Base-by-base conservation (phyloP, 2,797 vertebrate species). In the Xenops minutus region DNA sequence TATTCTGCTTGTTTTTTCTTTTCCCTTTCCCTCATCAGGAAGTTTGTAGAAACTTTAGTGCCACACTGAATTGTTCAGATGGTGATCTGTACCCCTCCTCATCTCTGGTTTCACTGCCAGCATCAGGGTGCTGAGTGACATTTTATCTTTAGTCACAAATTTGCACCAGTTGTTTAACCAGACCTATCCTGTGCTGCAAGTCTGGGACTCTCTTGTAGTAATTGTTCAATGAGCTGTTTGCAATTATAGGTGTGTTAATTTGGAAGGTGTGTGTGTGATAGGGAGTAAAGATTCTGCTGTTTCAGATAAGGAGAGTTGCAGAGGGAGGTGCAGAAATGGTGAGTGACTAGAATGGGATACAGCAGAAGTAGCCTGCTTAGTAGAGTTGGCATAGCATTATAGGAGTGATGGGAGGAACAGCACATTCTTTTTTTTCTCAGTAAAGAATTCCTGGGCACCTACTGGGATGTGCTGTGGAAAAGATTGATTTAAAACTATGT, bases 11-110 rank as follows among this genome's bases (percentile, higher is more conserved):
- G 58, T 52, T n/a, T 62, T 83, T 94, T 91, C 72, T 86, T 84
- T 96, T 96, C 92, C 92, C 84, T 96, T 98, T 98, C 94, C 75
- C 81, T 96, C 89, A 56, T 82, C 81, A 94, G 95, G 96, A 97
- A 96, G 85, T 94, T 92, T 86, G 36, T 34, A 89, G 89, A 95
- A 95, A 95, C 26, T 74, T 94, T 10, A 63, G 61, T 85, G 20
- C 68, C 67, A 22, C 43, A 32, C 44, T 73, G 10, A 85, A 80
- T 77, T 73, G 69, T 94, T 93, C 91, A 85, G 77, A 75, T 69
- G 68, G 30, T 94, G 86, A 90, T 81, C 84, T 86, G 73, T 85
- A 68, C 80, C 63, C 91, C 86, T 79, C 32, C 75, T 89, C 85
- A 43, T 92, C 88, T 96, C 79, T 93, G 58, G 54, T 94, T 95